A percentile compares a stretch with the other conserved stretches of the same genome.
phyloP scores from a whole-genome alignment of 2,888 invertebrate genomes.

The Troides oblongomaculatus region DNA sequence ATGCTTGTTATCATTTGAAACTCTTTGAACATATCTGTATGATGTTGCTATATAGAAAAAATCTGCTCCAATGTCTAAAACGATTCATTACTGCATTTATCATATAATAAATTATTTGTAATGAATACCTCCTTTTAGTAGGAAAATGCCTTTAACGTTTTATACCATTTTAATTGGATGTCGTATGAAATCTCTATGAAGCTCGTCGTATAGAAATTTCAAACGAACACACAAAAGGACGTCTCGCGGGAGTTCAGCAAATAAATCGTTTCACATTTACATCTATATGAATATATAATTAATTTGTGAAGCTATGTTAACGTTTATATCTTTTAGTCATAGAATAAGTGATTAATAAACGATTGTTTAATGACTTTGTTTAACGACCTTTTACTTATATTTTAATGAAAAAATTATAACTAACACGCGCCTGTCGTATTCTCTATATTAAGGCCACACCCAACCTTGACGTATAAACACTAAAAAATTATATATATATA shows the following conservation, averaged over 20 bases:
- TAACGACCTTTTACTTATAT: too few relatives aligned
- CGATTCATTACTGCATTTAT: background rate
- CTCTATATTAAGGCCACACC: too few relatives aligned
- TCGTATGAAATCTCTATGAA: constrained; percentile 6
- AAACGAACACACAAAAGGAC: constrained; percentile 1
- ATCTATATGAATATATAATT: constrained; percentile 1
- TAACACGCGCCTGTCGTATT: too few relatives aligned
- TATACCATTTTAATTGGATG: background rate
- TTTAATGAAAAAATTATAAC: too few relatives aligned
- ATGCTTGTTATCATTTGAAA: too few relatives aligned
- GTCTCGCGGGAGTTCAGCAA: constrained; percentile 5
- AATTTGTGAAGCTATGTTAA: constrained; percentile 1
- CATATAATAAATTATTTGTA: background rate
- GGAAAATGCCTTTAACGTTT: background rate
- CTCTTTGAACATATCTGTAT: too few relatives aligned
- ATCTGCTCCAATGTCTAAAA: too few relatives aligned
- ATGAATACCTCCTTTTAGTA: background rate
- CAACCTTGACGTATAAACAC: too few relatives aligned
- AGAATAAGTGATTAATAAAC: constrained; percentile 4
- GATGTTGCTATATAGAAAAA: too few relatives aligned
- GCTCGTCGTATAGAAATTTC: constrained; percentile 1
- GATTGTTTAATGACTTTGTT: too few relatives aligned
- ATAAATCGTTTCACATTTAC: background rate
- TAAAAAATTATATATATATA: too few relatives aligned
- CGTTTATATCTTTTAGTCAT: constrained; percentile 17